These are phyloP conservation scores for Calyptomena viridis DNA, from an alignment of 2,113 vertebrate species.

Conservation along the genomic window DNA sequence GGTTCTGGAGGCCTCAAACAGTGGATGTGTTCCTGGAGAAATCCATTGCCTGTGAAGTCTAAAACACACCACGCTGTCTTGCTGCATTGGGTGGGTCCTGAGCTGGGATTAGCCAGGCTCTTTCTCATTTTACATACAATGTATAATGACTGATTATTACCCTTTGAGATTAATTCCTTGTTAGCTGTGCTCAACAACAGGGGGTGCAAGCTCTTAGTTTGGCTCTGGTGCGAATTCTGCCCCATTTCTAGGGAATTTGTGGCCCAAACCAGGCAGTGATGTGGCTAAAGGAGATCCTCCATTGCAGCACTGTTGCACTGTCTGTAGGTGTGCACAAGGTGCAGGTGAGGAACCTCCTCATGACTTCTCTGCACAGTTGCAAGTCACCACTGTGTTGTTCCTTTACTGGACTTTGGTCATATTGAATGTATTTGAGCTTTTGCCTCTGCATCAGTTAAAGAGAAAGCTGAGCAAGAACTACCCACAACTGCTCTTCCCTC, in stretches of 20 bases:
- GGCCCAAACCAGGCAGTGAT: background rate
- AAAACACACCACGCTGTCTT: fast-evolving
- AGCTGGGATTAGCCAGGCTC: background rate
- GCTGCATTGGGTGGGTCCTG: background rate
- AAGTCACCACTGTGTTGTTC: background rate
- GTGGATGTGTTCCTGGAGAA: background rate
- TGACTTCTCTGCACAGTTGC: background rate
- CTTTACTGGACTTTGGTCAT: background rate
- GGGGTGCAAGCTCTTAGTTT: background rate
- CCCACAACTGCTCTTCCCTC: background rate
- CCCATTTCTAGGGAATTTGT: background rate
- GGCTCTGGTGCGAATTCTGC: background rate
- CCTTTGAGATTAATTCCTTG: background rate
- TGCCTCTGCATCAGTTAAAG: background rate
- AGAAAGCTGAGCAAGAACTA: background rate
- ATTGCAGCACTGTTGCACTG: background rate
- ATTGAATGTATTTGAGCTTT: background rate
- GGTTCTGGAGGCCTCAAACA: background rate
- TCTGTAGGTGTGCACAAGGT: fast-evolving
- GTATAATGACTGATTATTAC: background rate
- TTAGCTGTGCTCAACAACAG: background rate
- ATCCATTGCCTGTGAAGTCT: background rate
- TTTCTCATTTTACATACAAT: background rate
- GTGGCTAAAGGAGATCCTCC: background rate
- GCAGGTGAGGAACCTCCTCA: background rate